Evolutionary conservation across 2,888 invertebrate genomes (phyloP).

Genomic region (Drosophila affinis): DNA sequence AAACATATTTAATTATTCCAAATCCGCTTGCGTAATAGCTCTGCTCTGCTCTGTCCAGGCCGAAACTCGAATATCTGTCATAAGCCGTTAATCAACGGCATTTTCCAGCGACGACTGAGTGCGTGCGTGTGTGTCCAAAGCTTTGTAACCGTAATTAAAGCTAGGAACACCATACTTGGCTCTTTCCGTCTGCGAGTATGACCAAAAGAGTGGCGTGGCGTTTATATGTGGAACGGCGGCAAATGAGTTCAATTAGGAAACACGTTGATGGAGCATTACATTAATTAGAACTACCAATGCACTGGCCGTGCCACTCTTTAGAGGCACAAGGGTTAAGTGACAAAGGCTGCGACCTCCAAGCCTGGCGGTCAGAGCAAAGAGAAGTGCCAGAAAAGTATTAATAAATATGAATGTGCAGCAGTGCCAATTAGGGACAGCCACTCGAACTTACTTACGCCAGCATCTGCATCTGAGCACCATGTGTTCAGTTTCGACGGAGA

Average conservation of each 20-base stretch:
- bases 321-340: conserved; percentile 36
- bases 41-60: neutral
- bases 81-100: conserved; percentile 67
- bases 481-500: conserved; percentile 33
- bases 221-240: conserved; percentile 27
- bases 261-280: conserved; percentile 48
- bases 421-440: conserved; percentile 60
- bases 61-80: conserved; percentile 33
- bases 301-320: conserved; percentile 43
- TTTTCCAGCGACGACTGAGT: conserved; percentile 11
- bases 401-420: conserved; percentile 47
- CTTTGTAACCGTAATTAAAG: conserved; percentile 65
- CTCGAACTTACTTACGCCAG: conserved; percentile 41
- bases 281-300: conserved; percentile 66
- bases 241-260: conserved; percentile 49
- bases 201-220: conserved; percentile 21
- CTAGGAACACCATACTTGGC: conserved; percentile 38
- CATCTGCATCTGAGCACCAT: conserved; percentile 60
- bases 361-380: conserved; percentile 16
- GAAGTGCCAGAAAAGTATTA: conserved; percentile 49
- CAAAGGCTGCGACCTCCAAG: conserved; percentile 51
- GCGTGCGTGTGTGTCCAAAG: conserved; percentile 28
- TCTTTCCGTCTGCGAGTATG: neutral
- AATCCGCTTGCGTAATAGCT: conserved; percentile 55
- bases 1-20: conserved; percentile 5